Conservation (phyloP, 1,140 invertebrate genomes). For the Portunus trituberculatus region DNA sequence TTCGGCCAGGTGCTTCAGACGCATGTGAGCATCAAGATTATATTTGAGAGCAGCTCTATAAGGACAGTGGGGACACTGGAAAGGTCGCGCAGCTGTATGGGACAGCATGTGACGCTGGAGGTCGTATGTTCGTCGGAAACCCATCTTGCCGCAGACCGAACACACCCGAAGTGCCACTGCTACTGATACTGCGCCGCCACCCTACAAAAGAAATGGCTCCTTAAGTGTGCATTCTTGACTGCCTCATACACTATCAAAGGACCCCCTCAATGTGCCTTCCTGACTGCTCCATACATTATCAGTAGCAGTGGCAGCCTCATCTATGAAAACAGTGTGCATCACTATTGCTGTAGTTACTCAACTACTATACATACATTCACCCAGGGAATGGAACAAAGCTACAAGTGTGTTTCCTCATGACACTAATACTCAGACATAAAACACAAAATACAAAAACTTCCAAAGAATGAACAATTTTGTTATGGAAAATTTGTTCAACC, state of each 20-base stretch:
- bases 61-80: conserved; percentile 64
- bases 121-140: conserved; percentile 71
- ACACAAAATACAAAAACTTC: too few relatives aligned
- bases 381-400: too few relatives aligned
- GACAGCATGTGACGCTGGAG: conserved; percentile 73
- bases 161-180: conserved; percentile 69
- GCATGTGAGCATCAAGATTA: conserved; percentile 68
- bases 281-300: neutral
- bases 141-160: conserved; percentile 70
- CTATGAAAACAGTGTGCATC: neutral
- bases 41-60: conserved; percentile 71
- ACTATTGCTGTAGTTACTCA: neutral
- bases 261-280: too few relatives aligned
- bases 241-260: neutral
- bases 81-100: conserved; percentile 70
- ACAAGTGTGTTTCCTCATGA: too few relatives aligned
- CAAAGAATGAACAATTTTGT: too few relatives aligned
- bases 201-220: conserved; percentile 74
- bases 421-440: too few relatives aligned
- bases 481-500: too few relatives aligned
- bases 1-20: conserved; percentile 58
- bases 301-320: conserved; percentile 63
- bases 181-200: conserved; percentile 55
- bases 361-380: too few relatives aligned
- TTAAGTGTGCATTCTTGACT: conserved; percentile 62